phyloP scores from a whole-genome alignment of 2,888 invertebrate species.

The Melanchra persicariae region DNA sequence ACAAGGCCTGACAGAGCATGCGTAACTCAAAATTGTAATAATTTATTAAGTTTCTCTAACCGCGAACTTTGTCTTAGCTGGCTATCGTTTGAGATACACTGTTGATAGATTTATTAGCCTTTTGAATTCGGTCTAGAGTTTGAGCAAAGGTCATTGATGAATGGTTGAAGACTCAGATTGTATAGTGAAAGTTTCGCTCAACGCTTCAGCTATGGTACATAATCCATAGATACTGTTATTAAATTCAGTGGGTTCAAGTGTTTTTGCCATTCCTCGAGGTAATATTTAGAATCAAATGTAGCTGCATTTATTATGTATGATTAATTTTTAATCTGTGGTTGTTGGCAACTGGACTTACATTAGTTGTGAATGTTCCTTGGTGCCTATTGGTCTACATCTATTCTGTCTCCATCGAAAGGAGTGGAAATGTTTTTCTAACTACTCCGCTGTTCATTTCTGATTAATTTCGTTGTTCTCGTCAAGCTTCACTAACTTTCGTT shows the following conservation, averaged over 20 bases:
- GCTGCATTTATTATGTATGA: too few species aligned
- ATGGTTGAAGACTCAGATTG: constrained; percentile 1
- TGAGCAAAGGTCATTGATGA: constrained; percentile 13
- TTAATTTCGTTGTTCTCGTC: too few species aligned
- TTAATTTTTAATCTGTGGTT: too few species aligned
- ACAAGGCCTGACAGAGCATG: constrained; percentile 60
- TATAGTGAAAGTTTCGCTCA: background rate
- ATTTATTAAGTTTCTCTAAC: constrained; percentile 64
- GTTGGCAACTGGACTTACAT: too few species aligned
- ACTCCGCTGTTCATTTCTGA: too few species aligned
- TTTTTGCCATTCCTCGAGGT: too few species aligned
- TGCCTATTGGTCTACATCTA: too few species aligned
- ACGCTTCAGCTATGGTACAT: background rate
- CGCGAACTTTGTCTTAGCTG: constrained; percentile 52
- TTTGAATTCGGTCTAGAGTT: constrained; percentile 14
- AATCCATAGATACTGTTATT: background rate
- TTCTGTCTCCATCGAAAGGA: too few species aligned
- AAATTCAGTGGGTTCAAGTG: background rate
- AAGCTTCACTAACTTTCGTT: too few species aligned
- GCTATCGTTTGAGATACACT: constrained; percentile 50
- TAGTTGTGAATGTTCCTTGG: too few species aligned
- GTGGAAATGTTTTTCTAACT: too few species aligned
- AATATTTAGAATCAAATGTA: too few species aligned
- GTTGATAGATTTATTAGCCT: constrained; percentile 59
- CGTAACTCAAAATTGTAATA: constrained; percentile 69